Percentiles rank a stretch among this genome's conserved stretches.
Evolutionary conservation across 2,888 invertebrate species (phyloP).

Genomic region (Mythimna lalbum): DNA sequence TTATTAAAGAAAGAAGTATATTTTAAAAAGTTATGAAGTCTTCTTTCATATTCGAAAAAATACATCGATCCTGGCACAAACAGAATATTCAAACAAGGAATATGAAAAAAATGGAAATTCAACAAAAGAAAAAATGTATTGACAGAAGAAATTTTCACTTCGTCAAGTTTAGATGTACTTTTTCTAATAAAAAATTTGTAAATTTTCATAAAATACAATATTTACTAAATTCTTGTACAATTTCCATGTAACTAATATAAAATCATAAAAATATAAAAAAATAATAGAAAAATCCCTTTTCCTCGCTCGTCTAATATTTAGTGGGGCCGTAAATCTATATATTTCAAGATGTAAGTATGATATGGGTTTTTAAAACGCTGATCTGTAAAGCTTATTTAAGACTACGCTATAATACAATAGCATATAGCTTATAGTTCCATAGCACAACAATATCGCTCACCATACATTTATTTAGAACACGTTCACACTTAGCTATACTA

Average conservation of each 20-base stretch:
- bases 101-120: constrained; percentile 41
- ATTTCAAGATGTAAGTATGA: constrained; percentile 60
- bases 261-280: constrained; percentile 54
- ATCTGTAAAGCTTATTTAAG: too few species aligned
- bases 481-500: too few species aligned
- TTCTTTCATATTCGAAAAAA: constrained; percentile 18
- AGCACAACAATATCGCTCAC: too few species aligned
- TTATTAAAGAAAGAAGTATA: too few species aligned
- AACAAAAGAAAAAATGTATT: constrained; percentile 66
- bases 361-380: background rate
- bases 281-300: constrained; percentile 55
- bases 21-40: background rate
- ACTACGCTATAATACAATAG: too few species aligned
- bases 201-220: constrained; percentile 72
- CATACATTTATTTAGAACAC: too few species aligned
- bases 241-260: constrained; percentile 62
- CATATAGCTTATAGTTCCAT: too few species aligned
- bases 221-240: constrained; percentile 71
- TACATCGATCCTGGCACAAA: constrained; percentile 30
- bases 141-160: constrained; percentile 75
- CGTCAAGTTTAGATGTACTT: constrained; percentile 74
- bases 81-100: constrained; percentile 60
- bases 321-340: constrained; percentile 13
- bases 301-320: constrained; percentile 44
- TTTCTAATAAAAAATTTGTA: constrained; percentile 70